A percentile compares a stretch with the other conserved stretches of the same genome.
Evolutionary conservation across 2,113 vertebrate genomes (phyloP).

Genomic region (Apus apus): DNA sequence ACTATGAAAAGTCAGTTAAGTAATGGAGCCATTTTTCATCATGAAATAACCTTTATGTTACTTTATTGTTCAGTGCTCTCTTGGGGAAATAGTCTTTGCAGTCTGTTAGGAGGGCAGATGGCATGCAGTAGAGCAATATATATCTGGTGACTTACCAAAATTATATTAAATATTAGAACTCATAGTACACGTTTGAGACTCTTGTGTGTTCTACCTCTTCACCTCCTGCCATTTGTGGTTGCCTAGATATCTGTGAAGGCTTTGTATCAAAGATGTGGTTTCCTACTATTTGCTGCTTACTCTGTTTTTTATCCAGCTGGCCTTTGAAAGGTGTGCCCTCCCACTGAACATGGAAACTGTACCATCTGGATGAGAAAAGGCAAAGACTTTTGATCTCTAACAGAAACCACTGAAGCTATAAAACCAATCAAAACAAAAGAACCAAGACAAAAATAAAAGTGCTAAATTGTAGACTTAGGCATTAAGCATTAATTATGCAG

Average conservation of each 20-base stretch:
- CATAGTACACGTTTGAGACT: neutral
- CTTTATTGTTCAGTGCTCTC: neutral
- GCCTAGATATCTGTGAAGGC: neutral
- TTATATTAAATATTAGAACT: neutral
- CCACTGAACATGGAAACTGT: neutral
- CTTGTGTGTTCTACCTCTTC: neutral
- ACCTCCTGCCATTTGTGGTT: neutral
- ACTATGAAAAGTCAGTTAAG: neutral
- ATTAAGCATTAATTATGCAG: neutral
- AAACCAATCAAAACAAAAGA: neutral
- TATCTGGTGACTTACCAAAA: neutral
- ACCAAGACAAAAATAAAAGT: neutral
- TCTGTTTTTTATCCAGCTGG: neutral
- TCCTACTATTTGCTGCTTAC: neutral
- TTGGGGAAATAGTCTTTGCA: neutral
- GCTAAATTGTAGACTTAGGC: neutral
- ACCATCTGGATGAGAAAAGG: neutral
- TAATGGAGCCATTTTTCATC: neutral
- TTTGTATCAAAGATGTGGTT: neutral
- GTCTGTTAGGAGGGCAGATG: neutral
- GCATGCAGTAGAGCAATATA: neutral
- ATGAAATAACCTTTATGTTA: neutral
- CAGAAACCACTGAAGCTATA: neutral
- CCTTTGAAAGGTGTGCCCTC: neutral
- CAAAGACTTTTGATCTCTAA: slow-evolving; percentile 3